phyloP scores from a whole-genome alignment of 2,797 vertebrate genomes.

The Harpagifer antarcticus region DNA sequence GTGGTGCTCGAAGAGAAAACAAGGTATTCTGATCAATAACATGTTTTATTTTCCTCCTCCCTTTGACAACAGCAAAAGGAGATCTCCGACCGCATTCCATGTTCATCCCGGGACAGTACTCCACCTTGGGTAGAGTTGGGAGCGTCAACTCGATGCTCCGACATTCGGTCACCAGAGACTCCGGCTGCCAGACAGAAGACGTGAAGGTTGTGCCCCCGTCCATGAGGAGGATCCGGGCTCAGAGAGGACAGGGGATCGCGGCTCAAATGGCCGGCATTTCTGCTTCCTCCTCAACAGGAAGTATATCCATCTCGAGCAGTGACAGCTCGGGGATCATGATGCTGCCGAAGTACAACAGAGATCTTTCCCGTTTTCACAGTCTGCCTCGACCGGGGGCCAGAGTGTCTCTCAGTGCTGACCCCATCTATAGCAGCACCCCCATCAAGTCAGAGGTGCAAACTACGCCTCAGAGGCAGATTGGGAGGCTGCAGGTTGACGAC shows the following conservation, averaged over 20 bases:
- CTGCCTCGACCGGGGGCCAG: slow-evolving; percentile 90
- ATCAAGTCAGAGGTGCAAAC: slow-evolving; percentile 81
- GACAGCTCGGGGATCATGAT: slow-evolving; percentile 85
- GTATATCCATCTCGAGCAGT: slow-evolving; percentile 88
- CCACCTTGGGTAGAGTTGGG: slow-evolving; percentile 89
- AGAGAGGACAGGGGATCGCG: slow-evolving; percentile 95
- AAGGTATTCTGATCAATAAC: slow-evolving; percentile 8
- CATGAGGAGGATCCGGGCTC: slow-evolving; percentile 94
- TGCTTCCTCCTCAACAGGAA: slow-evolving; percentile 89
- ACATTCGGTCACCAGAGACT: slow-evolving; percentile 90
- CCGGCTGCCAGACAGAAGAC: slow-evolving; percentile 95
- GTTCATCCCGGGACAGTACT: slow-evolving; percentile 91
- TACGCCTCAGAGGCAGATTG: slow-evolving; percentile 78
- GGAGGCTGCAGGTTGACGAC: slow-evolving; percentile 86
- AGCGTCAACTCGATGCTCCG: slow-evolving; percentile 82
- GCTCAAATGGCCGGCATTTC: slow-evolving; percentile 95
- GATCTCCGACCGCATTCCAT: slow-evolving; percentile 90
- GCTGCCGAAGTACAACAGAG: slow-evolving; percentile 81
- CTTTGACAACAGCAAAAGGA: slow-evolving; percentile 79
- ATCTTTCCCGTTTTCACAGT: slow-evolving; percentile 91
- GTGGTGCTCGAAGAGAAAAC: slow-evolving; percentile 1
- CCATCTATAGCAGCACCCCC: slow-evolving; percentile 83
- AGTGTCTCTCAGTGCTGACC: slow-evolving; percentile 88
- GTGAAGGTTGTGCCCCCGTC: slow-evolving; percentile 95
- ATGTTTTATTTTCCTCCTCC: slow-evolving; percentile 38